Evolutionary conservation across 2,888 invertebrate species (phyloP), one percentile per base, ranked within the genome.

Genomic region (Euspilapteryx auroguttella): DNA sequence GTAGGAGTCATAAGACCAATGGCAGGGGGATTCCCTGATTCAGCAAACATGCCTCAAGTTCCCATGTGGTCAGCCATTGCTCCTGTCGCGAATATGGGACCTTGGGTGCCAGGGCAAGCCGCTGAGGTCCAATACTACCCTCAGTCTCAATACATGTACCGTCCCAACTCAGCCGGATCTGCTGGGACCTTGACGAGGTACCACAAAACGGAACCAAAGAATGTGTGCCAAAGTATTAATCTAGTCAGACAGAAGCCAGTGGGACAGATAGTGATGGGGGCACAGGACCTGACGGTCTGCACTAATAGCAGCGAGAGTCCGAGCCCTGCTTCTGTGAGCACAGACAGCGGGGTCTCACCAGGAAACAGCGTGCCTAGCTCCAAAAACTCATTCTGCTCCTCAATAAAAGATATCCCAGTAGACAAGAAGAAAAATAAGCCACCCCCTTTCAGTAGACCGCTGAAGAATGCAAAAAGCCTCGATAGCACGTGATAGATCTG

Each of bases 181-280:
- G 73, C 76, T 3, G 77, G 76, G 1, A 77, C 68, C 1, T 40
- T 73, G 37, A 76, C 68, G 17, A 51, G 75, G 38, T 77, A 73
- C 38, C 66, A 58, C 23, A 76, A 68, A 44, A 43, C 42, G 31
- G 65, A 65, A 15, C 44, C 47, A 34, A 73, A 65, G 40, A 61
- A 61, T 38, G 49, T 68, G 68, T 75, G 75, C 73, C 76, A 76
- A 69, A 76, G 69, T 49, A 65, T 77, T 49, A 77, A 69, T 45
- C 55, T 77, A 51, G 71, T 75, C 41, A 62, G 76, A 36, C 75
- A 75, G 42, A 77, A 76, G 55, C 71, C 73, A 35, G 55, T 77
- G 24, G 77, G 76, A 32, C 76, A 77, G 46, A 76, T 77, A 27
- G 68, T 76, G 37, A 35, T 63, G 28, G 65, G 68, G 2, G 69